Evolutionary conservation across 2,113 vertebrate species (phyloP).

Genomic region (Calypte anna): DNA sequence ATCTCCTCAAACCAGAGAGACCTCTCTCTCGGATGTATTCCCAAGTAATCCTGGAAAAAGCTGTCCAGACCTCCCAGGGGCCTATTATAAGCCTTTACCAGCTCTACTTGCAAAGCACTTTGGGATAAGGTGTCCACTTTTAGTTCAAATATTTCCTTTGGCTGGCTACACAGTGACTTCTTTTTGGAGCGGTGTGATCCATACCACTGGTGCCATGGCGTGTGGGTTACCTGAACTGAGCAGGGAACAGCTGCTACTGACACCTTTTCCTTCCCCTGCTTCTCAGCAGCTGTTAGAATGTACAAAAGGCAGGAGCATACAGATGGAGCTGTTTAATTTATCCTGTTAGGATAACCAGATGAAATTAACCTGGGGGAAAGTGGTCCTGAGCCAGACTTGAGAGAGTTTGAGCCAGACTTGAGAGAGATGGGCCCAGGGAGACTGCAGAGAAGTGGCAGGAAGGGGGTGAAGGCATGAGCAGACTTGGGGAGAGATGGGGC

Average conservation of each 20-base stretch:
- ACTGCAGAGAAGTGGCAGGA: background rate
- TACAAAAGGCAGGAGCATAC: background rate
- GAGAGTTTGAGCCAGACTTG: background rate
- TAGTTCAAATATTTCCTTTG: background rate
- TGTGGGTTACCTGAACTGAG: background rate
- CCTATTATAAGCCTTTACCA: background rate
- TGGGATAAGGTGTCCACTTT: background rate
- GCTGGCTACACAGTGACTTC: background rate
- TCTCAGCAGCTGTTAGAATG: background rate
- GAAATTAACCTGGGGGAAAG: background rate
- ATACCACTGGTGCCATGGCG: rapidly evolving
- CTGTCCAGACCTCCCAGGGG: background rate
- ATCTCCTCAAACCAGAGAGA: background rate
- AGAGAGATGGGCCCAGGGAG: background rate
- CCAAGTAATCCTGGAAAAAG: background rate
- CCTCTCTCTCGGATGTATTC: background rate
- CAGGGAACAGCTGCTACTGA: background rate
- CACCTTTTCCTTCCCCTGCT: background rate
- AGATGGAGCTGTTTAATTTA: background rate
- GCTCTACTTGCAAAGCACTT: background rate
- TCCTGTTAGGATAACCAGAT: background rate
- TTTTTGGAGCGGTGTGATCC: background rate
- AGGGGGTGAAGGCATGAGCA: background rate
- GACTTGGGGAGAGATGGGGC: background rate
- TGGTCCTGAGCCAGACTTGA: background rate